Evolutionary conservation across 2,888 invertebrate species (phyloP), one percentile per base, ranked within the genome.

Genomic region (Parnassius orleans): DNA sequence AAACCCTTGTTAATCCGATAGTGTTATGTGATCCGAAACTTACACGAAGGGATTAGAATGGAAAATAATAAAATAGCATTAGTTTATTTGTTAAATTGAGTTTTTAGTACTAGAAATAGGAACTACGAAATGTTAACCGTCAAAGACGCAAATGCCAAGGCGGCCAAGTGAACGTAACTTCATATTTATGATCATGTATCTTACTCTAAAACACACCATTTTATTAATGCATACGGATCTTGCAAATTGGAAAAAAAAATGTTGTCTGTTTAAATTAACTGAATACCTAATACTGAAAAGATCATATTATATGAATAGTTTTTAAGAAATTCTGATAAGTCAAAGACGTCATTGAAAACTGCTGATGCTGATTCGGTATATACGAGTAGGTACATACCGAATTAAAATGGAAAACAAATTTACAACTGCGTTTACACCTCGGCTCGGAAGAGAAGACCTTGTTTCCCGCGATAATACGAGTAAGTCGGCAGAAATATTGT

Each of bases 401-500:
- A 33, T 33, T 33, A 5, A 33, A 33, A 33, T 33, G 33, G 7
- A 33, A 7, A 33, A 33, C 7, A 33, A 33, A 33, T 33, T 33
- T 33, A 24, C 51, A 7, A 24, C 5, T 51, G 12, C 51, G 51
- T 11, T 51, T 12, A 46, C 46, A n/a, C n/a, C 51, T 24, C 9
- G 15, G 24, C 12, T 11, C 24, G 43, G 43, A 67, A 67, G 69
- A 68, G 33, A 72, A 67, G 69, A 68, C 69, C 60, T 61, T 66
- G 67, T 67, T 67, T 66, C n/a, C 65, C 41, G 66, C 66, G 60
- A 51, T 58, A 57, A 68, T 63, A 33, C 33, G 5, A 33, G 33
- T 33, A 64, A 64, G 65, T 54, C 61, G 61, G 68, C 64, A 67
- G 67, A 72, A 72, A 60, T 63, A 71, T 73, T 74, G 73, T 70